Conservation (phyloP, 2,113 vertebrate species). For the Ivindomyrus marchei region DNA sequence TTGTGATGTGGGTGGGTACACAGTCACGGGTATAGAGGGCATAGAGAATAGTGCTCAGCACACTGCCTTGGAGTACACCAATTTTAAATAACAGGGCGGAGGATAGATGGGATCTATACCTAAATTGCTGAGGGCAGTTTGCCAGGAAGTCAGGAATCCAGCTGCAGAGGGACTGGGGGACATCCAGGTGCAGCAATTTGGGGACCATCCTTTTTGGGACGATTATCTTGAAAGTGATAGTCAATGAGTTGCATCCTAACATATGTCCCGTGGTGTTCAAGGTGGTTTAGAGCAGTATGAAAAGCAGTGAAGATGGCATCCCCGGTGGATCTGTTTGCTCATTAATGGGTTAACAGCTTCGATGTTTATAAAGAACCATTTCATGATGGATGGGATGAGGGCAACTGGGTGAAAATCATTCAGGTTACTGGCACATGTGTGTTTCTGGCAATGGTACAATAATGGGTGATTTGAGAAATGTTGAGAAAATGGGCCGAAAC, state of each 20-base stretch:
- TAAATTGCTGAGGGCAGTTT: neutral
- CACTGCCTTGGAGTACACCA: neutral
- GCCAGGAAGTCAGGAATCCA: neutral
- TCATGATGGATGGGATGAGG: neutral
- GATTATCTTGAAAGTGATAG: neutral
- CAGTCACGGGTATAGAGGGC: neutral
- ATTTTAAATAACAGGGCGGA: neutral
- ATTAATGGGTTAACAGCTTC: neutral
- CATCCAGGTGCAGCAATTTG: neutral
- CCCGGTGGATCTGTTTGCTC: neutral
- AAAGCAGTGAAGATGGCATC: neutral
- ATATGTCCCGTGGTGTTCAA: neutral
- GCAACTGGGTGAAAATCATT: neutral
- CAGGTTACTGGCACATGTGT: neutral
- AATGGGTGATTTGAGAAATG: neutral
- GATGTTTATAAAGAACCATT: neutral
- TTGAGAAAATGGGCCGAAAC: neutral
- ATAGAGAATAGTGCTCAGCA: neutral
- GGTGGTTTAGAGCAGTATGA: neutral
- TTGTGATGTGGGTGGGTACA: neutral
- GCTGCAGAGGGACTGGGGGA: neutral
- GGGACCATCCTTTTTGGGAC: neutral
- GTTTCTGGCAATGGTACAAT: neutral
- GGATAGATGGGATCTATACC: neutral
- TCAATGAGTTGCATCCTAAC: neutral